Evolutionary conservation across 2,113 vertebrate species (phyloP), one percentile per base, ranked within the genome.

Genomic region (Orcinus orca): DNA sequence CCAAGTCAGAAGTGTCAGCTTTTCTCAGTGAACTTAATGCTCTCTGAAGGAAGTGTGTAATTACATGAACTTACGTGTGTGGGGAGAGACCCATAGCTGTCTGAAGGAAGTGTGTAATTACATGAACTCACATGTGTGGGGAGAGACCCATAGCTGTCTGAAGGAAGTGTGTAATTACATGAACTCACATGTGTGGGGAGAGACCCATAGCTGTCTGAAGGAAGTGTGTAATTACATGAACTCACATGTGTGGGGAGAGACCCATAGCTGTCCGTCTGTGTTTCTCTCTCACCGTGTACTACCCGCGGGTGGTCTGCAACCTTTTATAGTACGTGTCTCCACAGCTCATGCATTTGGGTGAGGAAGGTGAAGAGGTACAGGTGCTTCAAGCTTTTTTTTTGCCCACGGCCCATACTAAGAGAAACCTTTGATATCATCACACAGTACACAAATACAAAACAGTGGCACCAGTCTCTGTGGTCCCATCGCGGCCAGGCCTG

Each of bases 1-100:
- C 87, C 12, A 55, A 87, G 96, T 96, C 93, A 96, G 87, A 91
- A 70, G 50, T 55, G 63, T 90, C 29, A 21, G 29, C 81, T 88
- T 95, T 97, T 86, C 47, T 80, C 85, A n/a, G 92, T 76, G 92
- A 96, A 96, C 77, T 88, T 92, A 77, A 55, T 65, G 71, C 44
- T 95, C n/a, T 87, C 47, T 86, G 96, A 93, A 95, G 67, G 58
- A 94, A 81, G n/a, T 68, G 14, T 96, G 50, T 91, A 86, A 96
- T 93, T 89, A 76, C 36, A 74, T 53, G 74, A 82, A 68, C 41
- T 86, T 65, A 14, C 5, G 3, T 38, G 38, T n/a, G 5, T 17
- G 33, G 63, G 26, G 38, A 38, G 38, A 38, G 38, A 4, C 38
- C 38, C 23, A 5, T 4, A 1, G 3, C 31, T 93, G 53, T 68